Evolutionary conservation across 2,797 vertebrate species (phyloP), one percentile per base, ranked within the genome.

Genomic region (Pogoniulus pusillus): DNA sequence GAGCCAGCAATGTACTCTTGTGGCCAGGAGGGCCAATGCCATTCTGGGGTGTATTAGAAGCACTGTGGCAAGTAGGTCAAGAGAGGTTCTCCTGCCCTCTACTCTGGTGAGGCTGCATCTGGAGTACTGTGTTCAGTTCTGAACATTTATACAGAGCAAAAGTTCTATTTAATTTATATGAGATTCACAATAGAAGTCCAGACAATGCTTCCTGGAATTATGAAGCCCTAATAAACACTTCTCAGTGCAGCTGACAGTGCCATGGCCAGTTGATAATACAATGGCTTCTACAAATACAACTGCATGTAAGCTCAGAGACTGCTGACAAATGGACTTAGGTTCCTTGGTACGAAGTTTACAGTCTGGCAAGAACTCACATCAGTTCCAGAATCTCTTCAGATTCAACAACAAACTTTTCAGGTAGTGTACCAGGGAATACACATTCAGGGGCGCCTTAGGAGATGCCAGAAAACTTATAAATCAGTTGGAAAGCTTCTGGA

Each of bases 101-200:
- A 41, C 15, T 41, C 41, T 41, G 41, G 41, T 41, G 41, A 41
- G 41, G 41, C 41, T 17, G 16, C 41, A 41, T 17, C 14, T 41
- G 16, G 41, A 41, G 41, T 41, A 41, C 39, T 41, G 39, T 16
- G 15, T 41, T 15, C 39, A 41, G 39, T 41, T 41, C 16, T n/a
- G 35, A 83, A 11, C 16, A 71, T 13, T 53, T 37, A 74, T 10
- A 30, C 16, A 83, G 45, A 82, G 43, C 75, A 93, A 55, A 75
- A 57, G 39, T 76, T 78, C 76, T 82, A 27, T 49, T 66, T 60
- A 20, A 68, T 88, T 85, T 90, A 41, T 68, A 57, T 2, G 8
- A 84, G 64, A 77, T 41, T 70, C 23, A 66, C 43, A 91, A 70
- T 34, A 65, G 39, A 91, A 92, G 77, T 66, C 77, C 90, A 91